phyloP scores from a whole-genome alignment of 2,113 vertebrate genomes.

The Cervus canadensis region DNA sequence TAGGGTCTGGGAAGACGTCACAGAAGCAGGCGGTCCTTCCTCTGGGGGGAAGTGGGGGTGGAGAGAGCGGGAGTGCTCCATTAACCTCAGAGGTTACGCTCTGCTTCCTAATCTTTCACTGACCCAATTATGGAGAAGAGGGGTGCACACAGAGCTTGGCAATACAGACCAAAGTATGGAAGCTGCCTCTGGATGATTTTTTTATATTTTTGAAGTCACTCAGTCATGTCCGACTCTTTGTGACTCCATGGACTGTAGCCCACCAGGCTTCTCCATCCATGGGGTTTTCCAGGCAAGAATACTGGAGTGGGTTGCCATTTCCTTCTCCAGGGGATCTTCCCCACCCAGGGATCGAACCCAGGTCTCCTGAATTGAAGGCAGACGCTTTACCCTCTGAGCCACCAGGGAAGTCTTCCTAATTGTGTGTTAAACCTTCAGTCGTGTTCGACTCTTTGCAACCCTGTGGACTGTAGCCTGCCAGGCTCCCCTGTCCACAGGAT shows the following conservation, averaged over 20 bases:
- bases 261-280: not conserved
- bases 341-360: too few relatives aligned
- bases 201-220: too few relatives aligned
- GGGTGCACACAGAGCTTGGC: not conserved
- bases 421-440: too few relatives aligned
- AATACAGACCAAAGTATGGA: not conserved
- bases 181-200: not conserved
- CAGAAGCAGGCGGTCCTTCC: not conserved
- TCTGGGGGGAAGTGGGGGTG: not conserved
- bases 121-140: not conserved
- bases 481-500: not conserved
- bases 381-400: too few relatives aligned
- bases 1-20: not conserved
- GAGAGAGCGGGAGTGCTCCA: not conserved
- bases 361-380: too few relatives aligned
- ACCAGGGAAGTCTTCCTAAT: too few relatives aligned
- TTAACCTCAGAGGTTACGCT: not conserved
- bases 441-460: too few relatives aligned
- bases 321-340: too few relatives aligned
- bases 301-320: too few relatives aligned
- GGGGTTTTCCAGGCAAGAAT: too few relatives aligned
- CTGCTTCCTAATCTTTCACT: not conserved
- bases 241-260: not conserved
- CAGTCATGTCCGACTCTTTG: not conserved
- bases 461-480: too few relatives aligned